A percentile compares a stretch with the other conserved stretches of the same genome.
phyloP scores from a whole-genome alignment of 2,113 vertebrate species.

The Cygnus buccinator region DNA sequence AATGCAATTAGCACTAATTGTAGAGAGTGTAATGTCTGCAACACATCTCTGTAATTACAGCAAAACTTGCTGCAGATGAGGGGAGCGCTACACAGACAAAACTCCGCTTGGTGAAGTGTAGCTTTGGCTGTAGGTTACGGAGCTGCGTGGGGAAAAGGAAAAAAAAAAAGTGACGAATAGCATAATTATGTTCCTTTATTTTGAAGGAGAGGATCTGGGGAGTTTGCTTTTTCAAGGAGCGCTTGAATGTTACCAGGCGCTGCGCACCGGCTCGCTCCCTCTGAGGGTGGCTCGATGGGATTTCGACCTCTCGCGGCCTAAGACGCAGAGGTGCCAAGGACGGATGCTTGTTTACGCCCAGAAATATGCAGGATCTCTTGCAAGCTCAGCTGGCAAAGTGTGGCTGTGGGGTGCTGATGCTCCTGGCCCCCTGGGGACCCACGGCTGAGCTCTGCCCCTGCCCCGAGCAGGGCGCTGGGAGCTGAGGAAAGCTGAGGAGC shows the following conservation, averaged over 20 bases:
- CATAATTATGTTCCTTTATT: conserved; percentile 31
- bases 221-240: neutral
- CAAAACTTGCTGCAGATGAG: conserved; percentile 49
- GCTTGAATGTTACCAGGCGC: conserved; percentile 5
- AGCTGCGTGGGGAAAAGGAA: neutral
- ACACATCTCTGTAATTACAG: conserved; percentile 67
- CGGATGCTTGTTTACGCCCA: neutral
- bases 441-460: neutral
- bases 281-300: neutral
- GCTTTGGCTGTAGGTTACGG: conserved; percentile 20
- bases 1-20: conserved; percentile 68
- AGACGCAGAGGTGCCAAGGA: neutral
- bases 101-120: neutral
- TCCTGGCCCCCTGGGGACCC: neutral
- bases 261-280: neutral
- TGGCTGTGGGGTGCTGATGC: neutral
- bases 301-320: neutral
- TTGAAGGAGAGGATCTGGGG: neutral
- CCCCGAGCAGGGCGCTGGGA: fast-evolving
- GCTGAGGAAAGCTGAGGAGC: no score
- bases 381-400: neutral
- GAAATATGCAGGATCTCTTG: neutral
- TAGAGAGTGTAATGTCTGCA: conserved; percentile 58
- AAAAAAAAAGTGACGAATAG: conserved; percentile 1
- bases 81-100: conserved; percentile 33